Evolutionary conservation across 2,888 invertebrate species (phyloP).

Genomic region (Diaprepes abbreviatus): DNA sequence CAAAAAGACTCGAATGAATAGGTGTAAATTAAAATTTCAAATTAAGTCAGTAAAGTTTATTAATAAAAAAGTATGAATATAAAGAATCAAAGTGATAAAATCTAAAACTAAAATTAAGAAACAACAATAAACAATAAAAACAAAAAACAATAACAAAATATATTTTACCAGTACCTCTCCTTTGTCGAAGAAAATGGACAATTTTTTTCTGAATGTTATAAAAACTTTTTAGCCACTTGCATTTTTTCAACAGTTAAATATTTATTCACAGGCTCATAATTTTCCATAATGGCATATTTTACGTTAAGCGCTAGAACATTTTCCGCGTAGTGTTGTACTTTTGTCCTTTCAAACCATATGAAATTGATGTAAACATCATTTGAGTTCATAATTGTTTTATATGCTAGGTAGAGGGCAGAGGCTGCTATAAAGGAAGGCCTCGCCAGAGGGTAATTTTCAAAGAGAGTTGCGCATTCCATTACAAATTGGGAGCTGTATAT

Average conservation of each 20-base stretch:
- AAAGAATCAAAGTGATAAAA: too few relatives aligned
- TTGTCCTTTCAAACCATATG: slow-evolving; percentile 8
- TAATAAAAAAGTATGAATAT: too few relatives aligned
- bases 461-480: slow-evolving; percentile 31
- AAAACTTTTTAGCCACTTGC: slow-evolving; percentile 14
- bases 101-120: too few relatives aligned
- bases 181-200: too few relatives aligned
- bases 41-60: too few relatives aligned
- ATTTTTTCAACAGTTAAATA: slow-evolving; percentile 23
- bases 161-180: too few relatives aligned
- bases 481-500: slow-evolving; percentile 16
- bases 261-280: slow-evolving; percentile 22
- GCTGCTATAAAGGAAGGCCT: slow-evolving; percentile 19
- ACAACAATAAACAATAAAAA: too few relatives aligned
- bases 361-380: slow-evolving; percentile 7
- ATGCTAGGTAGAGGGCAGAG: slow-evolving; percentile 16
- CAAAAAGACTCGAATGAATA: too few relatives aligned
- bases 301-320: background rate
- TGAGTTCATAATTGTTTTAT: background rate
- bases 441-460: slow-evolving; percentile 11
- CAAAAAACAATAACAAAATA: too few relatives aligned
- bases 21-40: too few relatives aligned
- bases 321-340: slow-evolving; percentile 6
- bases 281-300: background rate
- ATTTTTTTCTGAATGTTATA: slow-evolving; percentile 3